Evolutionary conservation across 2,113 vertebrate species (phyloP).

Genomic region (Rousettus leschenaultii): DNA sequence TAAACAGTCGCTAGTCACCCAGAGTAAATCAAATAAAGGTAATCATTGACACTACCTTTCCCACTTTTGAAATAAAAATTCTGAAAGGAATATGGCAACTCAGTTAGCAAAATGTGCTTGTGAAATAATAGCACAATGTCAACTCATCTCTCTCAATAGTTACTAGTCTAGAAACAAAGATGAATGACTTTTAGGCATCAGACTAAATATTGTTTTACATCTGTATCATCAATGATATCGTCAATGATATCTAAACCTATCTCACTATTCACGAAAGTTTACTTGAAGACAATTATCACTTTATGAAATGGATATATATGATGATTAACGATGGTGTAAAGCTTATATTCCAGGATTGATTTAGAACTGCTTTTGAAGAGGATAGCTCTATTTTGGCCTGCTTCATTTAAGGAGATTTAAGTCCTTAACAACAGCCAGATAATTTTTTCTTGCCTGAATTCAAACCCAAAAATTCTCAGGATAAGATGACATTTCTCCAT

Average conservation of each 20-base stretch:
- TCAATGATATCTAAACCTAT: background rate
- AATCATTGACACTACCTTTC: background rate
- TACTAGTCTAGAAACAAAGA: background rate
- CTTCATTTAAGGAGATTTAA: slow-evolving; percentile 16
- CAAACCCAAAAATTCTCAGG: slow-evolving; percentile 24
- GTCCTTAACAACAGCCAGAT: slow-evolving; percentile 34
- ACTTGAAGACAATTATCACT: slow-evolving; percentile 19
- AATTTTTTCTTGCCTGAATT: slow-evolving; percentile 25
- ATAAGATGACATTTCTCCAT: background rate
- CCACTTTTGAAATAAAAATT: slow-evolving; percentile 14
- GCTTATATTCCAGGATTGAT: background rate
- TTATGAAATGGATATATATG: background rate
- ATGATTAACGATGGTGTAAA: slow-evolving; percentile 7
- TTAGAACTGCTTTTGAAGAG: slow-evolving; percentile 25
- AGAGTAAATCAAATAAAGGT: background rate
- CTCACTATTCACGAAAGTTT: background rate
- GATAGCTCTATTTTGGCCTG: background rate
- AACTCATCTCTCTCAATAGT: background rate
- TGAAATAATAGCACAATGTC: slow-evolving; percentile 21
- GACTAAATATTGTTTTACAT: slow-evolving; percentile 16
- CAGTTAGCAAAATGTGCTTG: background rate
- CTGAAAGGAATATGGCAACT: slow-evolving; percentile 4
- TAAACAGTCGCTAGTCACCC: background rate
- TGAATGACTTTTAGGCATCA: background rate
- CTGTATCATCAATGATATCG: background rate